phyloP scores from a whole-genome alignment of 2,797 vertebrate species.

The Typhlichthys subterraneus region DNA sequence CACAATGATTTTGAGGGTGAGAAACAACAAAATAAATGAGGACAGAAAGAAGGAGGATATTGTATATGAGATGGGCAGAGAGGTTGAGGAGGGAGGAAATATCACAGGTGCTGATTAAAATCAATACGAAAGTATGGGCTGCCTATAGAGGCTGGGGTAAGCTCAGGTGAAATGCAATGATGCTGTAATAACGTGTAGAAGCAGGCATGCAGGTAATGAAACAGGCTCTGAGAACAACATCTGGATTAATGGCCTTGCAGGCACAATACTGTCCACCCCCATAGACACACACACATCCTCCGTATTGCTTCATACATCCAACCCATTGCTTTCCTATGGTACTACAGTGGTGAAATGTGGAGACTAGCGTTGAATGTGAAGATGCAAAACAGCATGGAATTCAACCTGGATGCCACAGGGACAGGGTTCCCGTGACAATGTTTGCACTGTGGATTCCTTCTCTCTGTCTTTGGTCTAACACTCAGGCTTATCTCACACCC shows the following conservation, averaged over 20 bases:
- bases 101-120: constrained; percentile 58
- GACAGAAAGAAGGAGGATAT: not conserved
- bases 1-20: not conserved
- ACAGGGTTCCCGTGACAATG: constrained; percentile 42
- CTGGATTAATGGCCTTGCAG: constrained; percentile 1
- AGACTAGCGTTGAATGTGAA: constrained; percentile 21
- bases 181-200: constrained; percentile 27
- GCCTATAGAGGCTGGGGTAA: constrained; percentile 35
- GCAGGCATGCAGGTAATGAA: constrained; percentile 2
- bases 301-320: not conserved
- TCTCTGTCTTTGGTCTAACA: constrained; percentile 19
- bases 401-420: constrained; percentile 28
- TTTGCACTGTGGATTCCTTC: constrained; percentile 44
- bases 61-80: not conserved
- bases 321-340: constrained; percentile 16
- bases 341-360: not conserved
- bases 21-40: not conserved
- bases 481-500: constrained; percentile 22
- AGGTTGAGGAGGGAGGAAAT: constrained; percentile 14
- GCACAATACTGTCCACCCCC: not conserved
- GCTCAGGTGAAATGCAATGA: constrained; percentile 38
- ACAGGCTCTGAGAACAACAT: constrained; percentile 6
- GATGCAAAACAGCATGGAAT: constrained; percentile 16
- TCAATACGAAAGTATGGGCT: constrained; percentile 59
- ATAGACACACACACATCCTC: not conserved